These are phyloP conservation scores for Tupaia tana DNA, from an alignment of 2,113 vertebrate genomes.

Conservation along the genomic window DNA sequence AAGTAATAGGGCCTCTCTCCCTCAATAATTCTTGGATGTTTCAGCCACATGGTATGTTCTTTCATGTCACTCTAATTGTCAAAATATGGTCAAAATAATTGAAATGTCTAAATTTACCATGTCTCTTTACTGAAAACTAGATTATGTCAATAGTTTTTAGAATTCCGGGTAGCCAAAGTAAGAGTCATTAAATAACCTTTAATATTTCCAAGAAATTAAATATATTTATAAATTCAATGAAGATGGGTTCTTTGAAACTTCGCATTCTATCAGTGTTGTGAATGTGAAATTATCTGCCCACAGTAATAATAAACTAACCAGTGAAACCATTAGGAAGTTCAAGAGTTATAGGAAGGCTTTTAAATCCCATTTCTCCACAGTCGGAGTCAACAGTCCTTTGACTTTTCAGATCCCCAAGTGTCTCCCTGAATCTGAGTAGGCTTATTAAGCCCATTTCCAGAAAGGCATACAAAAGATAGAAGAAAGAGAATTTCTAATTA, in stretches of 20 bases:
- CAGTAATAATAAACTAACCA: not conserved
- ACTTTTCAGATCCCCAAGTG: not conserved
- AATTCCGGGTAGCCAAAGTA: not conserved
- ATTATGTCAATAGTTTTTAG: not conserved
- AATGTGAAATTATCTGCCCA: constrained; percentile 30
- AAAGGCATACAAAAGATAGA: not conserved
- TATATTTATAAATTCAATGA: not conserved
- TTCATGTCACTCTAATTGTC: not conserved
- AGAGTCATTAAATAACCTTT: not conserved
- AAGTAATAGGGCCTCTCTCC: accelerated
- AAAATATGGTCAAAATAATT: not conserved
- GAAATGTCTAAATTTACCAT: not conserved
- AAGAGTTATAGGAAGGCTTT: not conserved
- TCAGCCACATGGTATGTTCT: not conserved
- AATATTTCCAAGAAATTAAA: constrained; percentile 1
- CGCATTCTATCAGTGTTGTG: not conserved
- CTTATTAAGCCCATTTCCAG: constrained; percentile 22
- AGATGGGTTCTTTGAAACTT: constrained; percentile 15
- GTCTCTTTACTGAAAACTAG: not conserved
- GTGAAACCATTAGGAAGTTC: not conserved
- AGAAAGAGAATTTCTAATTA: constrained; percentile 8
- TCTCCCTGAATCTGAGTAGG: not conserved
- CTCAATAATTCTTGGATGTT: not conserved
- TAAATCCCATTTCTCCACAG: not conserved
- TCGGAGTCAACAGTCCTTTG: not conserved